Evolutionary conservation across 2,888 invertebrate species (phyloP).

Genomic region (Neuroscelio doddi): DNA sequence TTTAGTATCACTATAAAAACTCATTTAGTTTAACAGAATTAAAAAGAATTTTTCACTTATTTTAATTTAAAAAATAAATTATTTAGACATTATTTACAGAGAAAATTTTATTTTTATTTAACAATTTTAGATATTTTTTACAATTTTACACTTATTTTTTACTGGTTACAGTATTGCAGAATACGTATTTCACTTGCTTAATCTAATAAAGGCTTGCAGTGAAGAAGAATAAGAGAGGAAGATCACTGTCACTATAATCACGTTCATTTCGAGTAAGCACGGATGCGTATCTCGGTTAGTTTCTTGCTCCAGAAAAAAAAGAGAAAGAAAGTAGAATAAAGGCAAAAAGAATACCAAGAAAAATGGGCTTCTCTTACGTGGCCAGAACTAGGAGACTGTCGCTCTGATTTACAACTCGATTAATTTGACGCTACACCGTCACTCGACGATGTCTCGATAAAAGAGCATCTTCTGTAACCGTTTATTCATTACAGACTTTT

Average conservation of each 20-base stretch:
- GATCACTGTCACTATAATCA: constrained; percentile 11
- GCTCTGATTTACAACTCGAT: constrained; percentile 9
- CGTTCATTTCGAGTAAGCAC: constrained; percentile 24
- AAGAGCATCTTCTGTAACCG: neutral
- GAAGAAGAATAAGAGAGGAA: constrained; percentile 1
- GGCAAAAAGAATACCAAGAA: too few species aligned
- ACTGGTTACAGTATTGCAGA: too few species aligned
- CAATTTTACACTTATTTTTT: too few species aligned
- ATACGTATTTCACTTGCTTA: constrained; percentile 6
- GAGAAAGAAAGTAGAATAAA: neutral
- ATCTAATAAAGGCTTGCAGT: constrained; percentile 12
- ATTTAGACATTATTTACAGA: too few species aligned
- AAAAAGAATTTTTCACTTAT: too few species aligned
- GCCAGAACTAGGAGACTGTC: neutral
- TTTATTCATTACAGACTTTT: too few species aligned
- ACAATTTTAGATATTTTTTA: too few species aligned
- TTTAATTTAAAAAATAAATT: too few species aligned
- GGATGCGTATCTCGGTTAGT: constrained; percentile 9
- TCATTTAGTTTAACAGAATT: too few species aligned
- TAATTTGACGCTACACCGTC: constrained; percentile 5
- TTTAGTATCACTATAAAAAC: too few species aligned
- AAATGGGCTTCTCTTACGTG: neutral
- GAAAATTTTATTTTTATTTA: too few species aligned
- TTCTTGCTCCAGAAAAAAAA: neutral
- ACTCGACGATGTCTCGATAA: neutral